phyloP scores from a whole-genome alignment of 2,797 vertebrate species.

The Lithobates sylvaticus region DNA sequence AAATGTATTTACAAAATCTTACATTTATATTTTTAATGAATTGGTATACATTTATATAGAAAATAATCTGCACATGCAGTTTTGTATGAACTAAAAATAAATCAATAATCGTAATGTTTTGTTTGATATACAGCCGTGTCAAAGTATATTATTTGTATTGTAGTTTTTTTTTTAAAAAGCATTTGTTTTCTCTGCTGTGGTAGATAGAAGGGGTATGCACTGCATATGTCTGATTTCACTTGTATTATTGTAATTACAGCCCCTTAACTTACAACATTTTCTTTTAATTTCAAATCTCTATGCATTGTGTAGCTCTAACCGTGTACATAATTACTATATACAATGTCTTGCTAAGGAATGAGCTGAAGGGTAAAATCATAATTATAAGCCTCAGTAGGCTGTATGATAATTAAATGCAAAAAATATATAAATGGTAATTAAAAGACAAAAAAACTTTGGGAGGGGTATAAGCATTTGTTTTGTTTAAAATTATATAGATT shows the following conservation, averaged over 20 bases:
- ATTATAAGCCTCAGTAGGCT: not conserved
- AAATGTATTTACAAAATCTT: too few species aligned
- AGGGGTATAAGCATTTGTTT: not conserved
- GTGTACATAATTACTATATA: conserved; percentile 4
- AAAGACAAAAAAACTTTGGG: not conserved
- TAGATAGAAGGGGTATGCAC: not conserved
- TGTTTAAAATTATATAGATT: not conserved
- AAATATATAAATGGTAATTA: not conserved
- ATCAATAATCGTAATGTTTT: not conserved
- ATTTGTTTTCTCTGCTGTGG: not conserved
- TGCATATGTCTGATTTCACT: not conserved
- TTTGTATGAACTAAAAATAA: not conserved
- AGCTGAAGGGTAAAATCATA: not conserved
- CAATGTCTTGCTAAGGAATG: not conserved
- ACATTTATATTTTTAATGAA: too few species aligned
- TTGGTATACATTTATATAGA: not conserved
- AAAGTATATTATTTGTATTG: not conserved
- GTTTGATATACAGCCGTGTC: not conserved
- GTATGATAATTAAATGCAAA: not conserved
- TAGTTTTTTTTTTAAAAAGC: not conserved
- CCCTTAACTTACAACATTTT: not conserved
- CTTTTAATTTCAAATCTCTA: conserved; percentile 3
- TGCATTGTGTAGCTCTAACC: not conserved
- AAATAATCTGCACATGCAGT: not conserved
- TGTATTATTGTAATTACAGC: not conserved